Evolutionary conservation across 2,113 vertebrate species (phyloP).

Genomic region (Takifugu flavidus): DNA sequence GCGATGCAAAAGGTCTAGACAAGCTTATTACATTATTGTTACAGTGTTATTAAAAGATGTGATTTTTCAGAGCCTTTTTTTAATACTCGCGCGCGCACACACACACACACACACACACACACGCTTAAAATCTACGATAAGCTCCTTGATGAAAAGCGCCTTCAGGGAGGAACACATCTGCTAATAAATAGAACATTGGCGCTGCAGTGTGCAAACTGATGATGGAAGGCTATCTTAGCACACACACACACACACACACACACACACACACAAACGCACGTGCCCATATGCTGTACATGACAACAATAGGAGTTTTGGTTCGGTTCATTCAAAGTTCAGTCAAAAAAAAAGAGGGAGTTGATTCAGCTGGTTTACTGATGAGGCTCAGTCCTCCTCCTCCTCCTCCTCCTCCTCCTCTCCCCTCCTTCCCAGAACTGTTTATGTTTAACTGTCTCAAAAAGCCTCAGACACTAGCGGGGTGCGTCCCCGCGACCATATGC

Average conservation of each 20-base stretch:
- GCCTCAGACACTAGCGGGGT: slow-evolving; percentile 14
- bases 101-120: slow-evolving; percentile 11
- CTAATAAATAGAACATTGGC: slow-evolving; percentile 20
- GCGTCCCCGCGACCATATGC: slow-evolving; percentile 22
- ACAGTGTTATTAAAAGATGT: too few relatives aligned
- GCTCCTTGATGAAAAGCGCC: slow-evolving; percentile 21
- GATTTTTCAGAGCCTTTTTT: neutral
- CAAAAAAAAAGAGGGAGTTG: too few relatives aligned
- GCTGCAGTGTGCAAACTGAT: slow-evolving; percentile 33
- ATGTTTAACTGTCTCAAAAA: neutral
- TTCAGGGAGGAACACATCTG: slow-evolving; percentile 52
- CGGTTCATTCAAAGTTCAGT: too few relatives aligned
- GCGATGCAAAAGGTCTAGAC: too few relatives aligned
- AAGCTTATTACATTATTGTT: too few relatives aligned
- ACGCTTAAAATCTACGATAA: slow-evolving; percentile 6
- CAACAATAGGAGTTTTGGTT: too few relatives aligned
- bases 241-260: neutral
- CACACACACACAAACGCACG: neutral
- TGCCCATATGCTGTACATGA: too few relatives aligned
- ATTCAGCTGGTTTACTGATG: too few relatives aligned
- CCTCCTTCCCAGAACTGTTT: too few relatives aligned
- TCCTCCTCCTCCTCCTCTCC: neutral
- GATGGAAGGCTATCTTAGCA: slow-evolving; percentile 12
- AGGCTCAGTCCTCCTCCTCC: neutral
- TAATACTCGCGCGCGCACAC: slow-evolving; percentile 2